A percentile compares a stretch with the other conserved stretches of the same genome.
phyloP scores from a whole-genome alignment of 1,140 invertebrate species.

The Anastrepha ludens region DNA sequence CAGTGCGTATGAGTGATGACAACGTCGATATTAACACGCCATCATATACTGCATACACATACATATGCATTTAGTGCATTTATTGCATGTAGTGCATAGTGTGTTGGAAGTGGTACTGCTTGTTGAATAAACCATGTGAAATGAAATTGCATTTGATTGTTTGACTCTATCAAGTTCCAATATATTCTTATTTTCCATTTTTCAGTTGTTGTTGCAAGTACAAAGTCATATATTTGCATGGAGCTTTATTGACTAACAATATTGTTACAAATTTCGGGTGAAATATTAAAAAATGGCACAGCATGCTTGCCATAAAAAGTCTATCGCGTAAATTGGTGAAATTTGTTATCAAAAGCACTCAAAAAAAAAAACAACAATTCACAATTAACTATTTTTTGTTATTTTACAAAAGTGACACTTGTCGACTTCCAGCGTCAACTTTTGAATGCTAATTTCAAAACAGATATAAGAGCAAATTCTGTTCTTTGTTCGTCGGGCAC shows the following conservation, averaged over 20 bases:
- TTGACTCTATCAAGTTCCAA: not conserved
- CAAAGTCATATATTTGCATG: not conserved
- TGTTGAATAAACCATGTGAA: slow-evolving; percentile 35
- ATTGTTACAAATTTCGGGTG: not conserved
- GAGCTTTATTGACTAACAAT: slow-evolving; percentile 19
- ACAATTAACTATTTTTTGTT: no score
- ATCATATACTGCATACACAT: not conserved
- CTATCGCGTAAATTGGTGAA: no score
- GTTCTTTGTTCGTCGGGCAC: no score
- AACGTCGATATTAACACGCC: not conserved
- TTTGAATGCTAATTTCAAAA: no score
- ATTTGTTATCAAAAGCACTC: no score
- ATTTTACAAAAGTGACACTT: no score
- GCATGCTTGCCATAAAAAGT: not conserved
- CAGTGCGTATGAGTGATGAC: slow-evolving; percentile 42
- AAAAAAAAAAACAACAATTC: no score
- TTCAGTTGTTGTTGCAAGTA: no score
- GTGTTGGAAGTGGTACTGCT: not conserved
- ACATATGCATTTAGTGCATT: not conserved
- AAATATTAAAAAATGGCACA: not conserved
- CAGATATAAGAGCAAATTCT: no score
- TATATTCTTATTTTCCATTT: no score
- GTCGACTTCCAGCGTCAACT: no score
- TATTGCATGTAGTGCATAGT: not conserved
- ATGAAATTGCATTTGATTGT: slow-evolving; percentile 27